Evolutionary conservation across 2,888 invertebrate species (phyloP).

Genomic region (Thalpophila matura): DNA sequence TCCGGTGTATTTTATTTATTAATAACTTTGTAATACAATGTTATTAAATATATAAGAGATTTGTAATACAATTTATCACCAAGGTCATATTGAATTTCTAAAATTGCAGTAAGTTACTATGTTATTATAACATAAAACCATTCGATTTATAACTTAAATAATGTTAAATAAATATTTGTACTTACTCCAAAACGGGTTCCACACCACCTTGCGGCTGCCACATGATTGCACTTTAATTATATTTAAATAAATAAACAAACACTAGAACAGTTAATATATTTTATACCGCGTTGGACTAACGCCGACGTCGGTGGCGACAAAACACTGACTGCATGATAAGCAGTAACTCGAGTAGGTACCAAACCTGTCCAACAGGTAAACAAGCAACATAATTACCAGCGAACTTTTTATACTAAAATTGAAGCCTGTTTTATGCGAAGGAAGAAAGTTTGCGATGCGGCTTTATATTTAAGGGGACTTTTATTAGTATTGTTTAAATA

Average conservation of each 20-base stretch:
- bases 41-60: no score
- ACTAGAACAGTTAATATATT: constrained; percentile 7
- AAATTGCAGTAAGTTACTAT: no score
- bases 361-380: constrained; percentile 42
- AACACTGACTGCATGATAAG: constrained; percentile 9
- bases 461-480: not conserved
- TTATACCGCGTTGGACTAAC: not conserved
- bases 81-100: no score
- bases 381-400: not conserved
- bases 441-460: not conserved
- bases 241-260: constrained; percentile 11
- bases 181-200: constrained; percentile 71
- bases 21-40: no score
- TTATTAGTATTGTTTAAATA: not conserved
- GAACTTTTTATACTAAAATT: not conserved
- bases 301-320: constrained; percentile 2
- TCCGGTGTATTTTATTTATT: no score
- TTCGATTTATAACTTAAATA: not conserved
- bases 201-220: constrained; percentile 70
- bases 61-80: not conserved
- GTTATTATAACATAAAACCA: no score
- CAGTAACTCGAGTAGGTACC: not conserved
- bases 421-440: no score
- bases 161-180: constrained; percentile 40
- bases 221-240: constrained; percentile 59